Evolutionary conservation across 2,888 invertebrate species (phyloP).

Genomic region (Troides aeacus): DNA sequence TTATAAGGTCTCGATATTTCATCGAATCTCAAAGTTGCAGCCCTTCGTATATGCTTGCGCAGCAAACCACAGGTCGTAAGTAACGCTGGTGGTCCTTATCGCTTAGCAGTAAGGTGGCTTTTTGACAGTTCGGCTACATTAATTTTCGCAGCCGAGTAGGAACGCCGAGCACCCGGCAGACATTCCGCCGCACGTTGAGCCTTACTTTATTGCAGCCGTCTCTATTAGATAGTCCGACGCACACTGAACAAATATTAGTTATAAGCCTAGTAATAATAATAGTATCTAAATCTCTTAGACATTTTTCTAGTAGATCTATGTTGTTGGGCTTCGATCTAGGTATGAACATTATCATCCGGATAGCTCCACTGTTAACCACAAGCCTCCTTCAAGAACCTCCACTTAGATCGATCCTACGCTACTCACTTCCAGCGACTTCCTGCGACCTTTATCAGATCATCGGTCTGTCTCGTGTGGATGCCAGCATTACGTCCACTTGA

Average conservation of each 20-base stretch:
- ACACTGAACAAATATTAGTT: conserved; percentile 5
- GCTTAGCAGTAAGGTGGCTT: conserved; percentile 9
- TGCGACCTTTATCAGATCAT: no score
- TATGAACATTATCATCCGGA: no score
- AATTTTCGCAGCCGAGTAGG: conserved; percentile 8
- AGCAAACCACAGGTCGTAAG: neutral
- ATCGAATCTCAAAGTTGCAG: conserved; percentile 23
- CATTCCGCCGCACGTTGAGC: conserved; percentile 28
- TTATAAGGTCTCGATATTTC: conserved; percentile 13
- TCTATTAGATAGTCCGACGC: conserved; percentile 19
- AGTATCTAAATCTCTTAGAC: no score
- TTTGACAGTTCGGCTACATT: conserved; percentile 10
- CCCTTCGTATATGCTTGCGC: conserved; percentile 18
- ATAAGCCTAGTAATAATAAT: no score
- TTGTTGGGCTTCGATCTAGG: no score
- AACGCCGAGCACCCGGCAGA: conserved; percentile 27
- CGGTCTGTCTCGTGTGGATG: no score
- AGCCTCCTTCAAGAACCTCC: no score
- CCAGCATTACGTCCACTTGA: no score
- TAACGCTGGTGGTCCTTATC: conserved; percentile 7
- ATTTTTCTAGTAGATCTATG: no score
- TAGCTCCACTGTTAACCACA: no score
- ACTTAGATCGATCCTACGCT: no score
- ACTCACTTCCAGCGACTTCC: no score
- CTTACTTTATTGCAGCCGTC: conserved; percentile 28